Percentiles rank a stretch among this genome's conserved stretches.
Conservation (phyloP, 2,888 invertebrate genomes). For the Tetrapedia diversipes region DNA sequence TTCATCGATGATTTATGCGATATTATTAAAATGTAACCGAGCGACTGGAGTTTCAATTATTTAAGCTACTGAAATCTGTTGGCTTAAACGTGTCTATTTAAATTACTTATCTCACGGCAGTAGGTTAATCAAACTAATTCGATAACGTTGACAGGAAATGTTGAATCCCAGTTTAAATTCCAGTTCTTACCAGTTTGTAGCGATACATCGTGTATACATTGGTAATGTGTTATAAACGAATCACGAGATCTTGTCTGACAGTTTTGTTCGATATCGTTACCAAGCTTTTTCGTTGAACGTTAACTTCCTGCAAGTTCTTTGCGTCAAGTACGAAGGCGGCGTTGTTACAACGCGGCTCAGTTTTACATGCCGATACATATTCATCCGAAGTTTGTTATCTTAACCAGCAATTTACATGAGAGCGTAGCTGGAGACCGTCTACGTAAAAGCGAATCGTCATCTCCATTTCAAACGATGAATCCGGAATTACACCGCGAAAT, state of each 20-base stretch:
- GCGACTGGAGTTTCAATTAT: too few species aligned
- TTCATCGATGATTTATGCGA: not conserved
- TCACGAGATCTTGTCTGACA: too few species aligned
- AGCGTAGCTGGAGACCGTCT: not conserved
- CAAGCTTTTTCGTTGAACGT: not conserved
- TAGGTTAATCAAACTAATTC: not conserved
- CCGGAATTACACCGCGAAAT: not conserved
- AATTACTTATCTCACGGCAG: too few species aligned
- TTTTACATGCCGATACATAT: conserved; percentile 3
- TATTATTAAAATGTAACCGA: too few species aligned
- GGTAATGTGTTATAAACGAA: too few species aligned
- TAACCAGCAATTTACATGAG: conserved; percentile 11
- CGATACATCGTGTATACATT: too few species aligned
- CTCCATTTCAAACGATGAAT: conserved; percentile 4
- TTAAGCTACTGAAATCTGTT: too few species aligned
- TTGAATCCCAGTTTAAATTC: too few species aligned
- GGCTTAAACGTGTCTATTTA: too few species aligned
- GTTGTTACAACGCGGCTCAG: not conserved
- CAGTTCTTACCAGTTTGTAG: too few species aligned
- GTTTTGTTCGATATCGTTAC: not conserved
- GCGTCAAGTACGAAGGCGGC: not conserved
- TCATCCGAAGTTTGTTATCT: conserved; percentile 8
- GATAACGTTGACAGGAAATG: not conserved
- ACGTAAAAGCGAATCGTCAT: not conserved
- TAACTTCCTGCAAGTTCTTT: not conserved